Percentiles rank a stretch among this genome's conserved stretches.
Conservation (phyloP, 2,797 vertebrate species). For the Melanogrammus aeglefinus region DNA sequence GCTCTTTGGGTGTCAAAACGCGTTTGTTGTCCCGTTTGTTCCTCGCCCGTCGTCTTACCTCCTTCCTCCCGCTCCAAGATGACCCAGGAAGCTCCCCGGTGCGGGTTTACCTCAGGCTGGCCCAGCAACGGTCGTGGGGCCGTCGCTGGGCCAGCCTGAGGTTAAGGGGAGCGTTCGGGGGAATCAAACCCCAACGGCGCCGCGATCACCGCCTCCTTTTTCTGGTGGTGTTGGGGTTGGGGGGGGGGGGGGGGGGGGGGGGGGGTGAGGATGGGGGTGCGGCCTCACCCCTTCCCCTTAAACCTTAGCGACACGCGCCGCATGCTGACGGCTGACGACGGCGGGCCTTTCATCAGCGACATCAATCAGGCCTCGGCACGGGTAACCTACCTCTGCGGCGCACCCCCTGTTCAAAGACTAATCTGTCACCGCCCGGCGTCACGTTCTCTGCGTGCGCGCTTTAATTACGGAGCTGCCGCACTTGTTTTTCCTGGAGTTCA, state of each 20-base stretch:
- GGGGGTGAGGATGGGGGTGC: too few relatives aligned
- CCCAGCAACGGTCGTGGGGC: slow-evolving; percentile 18
- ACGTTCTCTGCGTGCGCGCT: slow-evolving; percentile 22
- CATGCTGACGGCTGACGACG: slow-evolving; percentile 11
- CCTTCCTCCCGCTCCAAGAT: slow-evolving; percentile 3
- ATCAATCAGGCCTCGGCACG: slow-evolving; percentile 12
- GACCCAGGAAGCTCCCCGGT: slow-evolving; percentile 56
- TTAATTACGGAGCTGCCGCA: slow-evolving; percentile 61
- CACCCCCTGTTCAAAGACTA: slow-evolving; percentile 39
- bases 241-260: too few relatives aligned
- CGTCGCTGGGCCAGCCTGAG: too few relatives aligned
- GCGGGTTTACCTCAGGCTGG: too few relatives aligned
- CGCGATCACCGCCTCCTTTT: slow-evolving; percentile 2
- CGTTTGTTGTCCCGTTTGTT: slow-evolving; percentile 45
- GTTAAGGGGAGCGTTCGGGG: too few relatives aligned
- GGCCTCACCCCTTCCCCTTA: too few relatives aligned
- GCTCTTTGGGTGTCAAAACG: slow-evolving; percentile 54
- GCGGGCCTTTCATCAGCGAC: slow-evolving; percentile 30
- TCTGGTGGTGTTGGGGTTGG: too few relatives aligned
- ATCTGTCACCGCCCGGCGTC: slow-evolving; percentile 34
- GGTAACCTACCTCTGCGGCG: slow-evolving; percentile 14
- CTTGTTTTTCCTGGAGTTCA: slow-evolving; percentile 66
- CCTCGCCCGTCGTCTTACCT: slow-evolving; percentile 30
- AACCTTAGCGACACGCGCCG: too few relatives aligned
- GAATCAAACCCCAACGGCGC: slow-evolving; percentile 9